Conservation (phyloP, 2,888 invertebrate genomes). For the Eupithecia inturbata region DNA sequence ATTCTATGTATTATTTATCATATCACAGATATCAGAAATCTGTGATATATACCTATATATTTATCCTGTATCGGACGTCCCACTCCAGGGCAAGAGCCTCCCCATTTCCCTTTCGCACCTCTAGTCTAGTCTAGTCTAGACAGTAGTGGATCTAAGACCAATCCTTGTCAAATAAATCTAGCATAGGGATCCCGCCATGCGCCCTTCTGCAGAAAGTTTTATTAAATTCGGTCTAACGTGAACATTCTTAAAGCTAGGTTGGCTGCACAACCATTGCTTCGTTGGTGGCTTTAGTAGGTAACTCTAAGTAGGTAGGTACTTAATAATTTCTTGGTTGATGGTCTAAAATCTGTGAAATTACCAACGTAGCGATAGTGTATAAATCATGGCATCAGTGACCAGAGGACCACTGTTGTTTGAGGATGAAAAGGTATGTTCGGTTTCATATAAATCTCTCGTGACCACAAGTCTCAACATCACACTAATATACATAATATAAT, state of each 20-base stretch:
- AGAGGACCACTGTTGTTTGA: neutral
- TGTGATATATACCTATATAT: too few relatives aligned
- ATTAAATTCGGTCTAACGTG: neutral
- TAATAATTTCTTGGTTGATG: neutral
- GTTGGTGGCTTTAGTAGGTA: neutral
- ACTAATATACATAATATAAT: too few relatives aligned
- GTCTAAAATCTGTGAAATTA: neutral
- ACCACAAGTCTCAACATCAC: too few relatives aligned
- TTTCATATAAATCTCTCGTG: neutral
- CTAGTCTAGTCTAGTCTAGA: neutral
- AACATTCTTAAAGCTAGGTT: neutral
- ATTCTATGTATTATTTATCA: neutral
- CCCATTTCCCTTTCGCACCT: too few relatives aligned
- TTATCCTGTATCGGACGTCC: neutral
- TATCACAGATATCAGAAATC: too few relatives aligned
- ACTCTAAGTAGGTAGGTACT: too few relatives aligned
- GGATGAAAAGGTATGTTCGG: neutral
- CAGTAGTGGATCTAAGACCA: neutral
- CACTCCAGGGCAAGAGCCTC: too few relatives aligned
- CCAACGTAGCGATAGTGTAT: neutral
- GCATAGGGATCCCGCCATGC: neutral
- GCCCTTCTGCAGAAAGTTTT: neutral
- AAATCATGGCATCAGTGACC: neutral
- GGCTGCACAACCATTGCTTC: neutral
- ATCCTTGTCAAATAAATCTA: neutral